Conservation (phyloP, 1,140 invertebrate genomes). For the Pseudoatta argentina region DNA sequence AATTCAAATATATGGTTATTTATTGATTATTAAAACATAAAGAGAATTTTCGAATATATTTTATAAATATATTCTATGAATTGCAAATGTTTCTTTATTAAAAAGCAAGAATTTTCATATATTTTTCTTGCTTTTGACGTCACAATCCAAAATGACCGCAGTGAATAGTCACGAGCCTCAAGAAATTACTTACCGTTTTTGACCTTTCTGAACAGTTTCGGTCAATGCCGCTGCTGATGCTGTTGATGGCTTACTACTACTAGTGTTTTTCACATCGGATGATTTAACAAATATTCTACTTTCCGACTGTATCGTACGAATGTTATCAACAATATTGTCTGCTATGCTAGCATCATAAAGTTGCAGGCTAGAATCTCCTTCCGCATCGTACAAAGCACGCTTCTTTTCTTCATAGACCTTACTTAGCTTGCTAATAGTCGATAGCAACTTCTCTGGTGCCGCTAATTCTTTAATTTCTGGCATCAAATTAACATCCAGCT, state of each 20-base stretch:
- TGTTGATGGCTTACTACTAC: neutral
- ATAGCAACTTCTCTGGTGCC: slow-evolving; percentile 66
- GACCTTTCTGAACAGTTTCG: neutral
- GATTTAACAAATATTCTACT: neutral
- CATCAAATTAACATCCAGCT: slow-evolving; percentile 59
- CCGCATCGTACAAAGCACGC: neutral
- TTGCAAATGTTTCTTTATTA: too few species aligned
- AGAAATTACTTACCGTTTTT: slow-evolving; percentile 35
- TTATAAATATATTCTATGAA: neutral
- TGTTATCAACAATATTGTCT: slow-evolving; percentile 69
- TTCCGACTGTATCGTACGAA: slow-evolving; percentile 56
- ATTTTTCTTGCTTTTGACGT: too few species aligned
- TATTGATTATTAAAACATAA: too few species aligned
- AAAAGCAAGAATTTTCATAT: too few species aligned
- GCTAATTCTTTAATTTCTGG: slow-evolving; percentile 71
- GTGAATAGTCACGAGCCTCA: neutral
- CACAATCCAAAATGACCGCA: too few species aligned
- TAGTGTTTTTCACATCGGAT: slow-evolving; percentile 19
- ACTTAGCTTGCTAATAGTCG: slow-evolving; percentile 74
- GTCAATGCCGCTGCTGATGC: neutral
- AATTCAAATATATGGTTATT: too few species aligned
- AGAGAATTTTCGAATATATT: too few species aligned
- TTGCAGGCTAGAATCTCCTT: slow-evolving; percentile 62
- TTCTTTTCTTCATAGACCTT: slow-evolving; percentile 77
- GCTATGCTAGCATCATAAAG: slow-evolving; percentile 74